A percentile compares a stretch with the other conserved stretches of the same genome.
Conservation (phyloP, 1,140 invertebrate genomes). For the roundworm (Caenorhabditis elegans) region WBcel235 BX284602.5:13145001-13145500, state of each 20-base stretch:
- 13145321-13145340: not conserved
- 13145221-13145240: slow-evolving; percentile 15
- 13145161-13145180: not conserved
- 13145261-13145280: not conserved
- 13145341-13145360: not conserved
- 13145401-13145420: not conserved
- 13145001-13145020: slow-evolving; percentile 8
- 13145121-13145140: not conserved
- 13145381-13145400: not conserved
- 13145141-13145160: not conserved
- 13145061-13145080: not conserved
- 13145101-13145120: not conserved
- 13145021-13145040: slow-evolving; percentile 16
- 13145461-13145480: slow-evolving; percentile 1
- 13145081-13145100: not conserved
- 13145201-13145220: slow-evolving; percentile 19
- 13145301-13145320: not conserved
- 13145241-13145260: not conserved
- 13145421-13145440: not conserved
- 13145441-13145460: slow-evolving; percentile 15
- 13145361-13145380: not conserved
- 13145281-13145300: not conserved
- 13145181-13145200: not conserved
- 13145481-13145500: not conserved
- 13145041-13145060: not conserved